Evolutionary conservation across 2,797 vertebrate genomes (phyloP), one percentile per base, ranked within the genome.

Genomic region (Huso huso): DNA sequence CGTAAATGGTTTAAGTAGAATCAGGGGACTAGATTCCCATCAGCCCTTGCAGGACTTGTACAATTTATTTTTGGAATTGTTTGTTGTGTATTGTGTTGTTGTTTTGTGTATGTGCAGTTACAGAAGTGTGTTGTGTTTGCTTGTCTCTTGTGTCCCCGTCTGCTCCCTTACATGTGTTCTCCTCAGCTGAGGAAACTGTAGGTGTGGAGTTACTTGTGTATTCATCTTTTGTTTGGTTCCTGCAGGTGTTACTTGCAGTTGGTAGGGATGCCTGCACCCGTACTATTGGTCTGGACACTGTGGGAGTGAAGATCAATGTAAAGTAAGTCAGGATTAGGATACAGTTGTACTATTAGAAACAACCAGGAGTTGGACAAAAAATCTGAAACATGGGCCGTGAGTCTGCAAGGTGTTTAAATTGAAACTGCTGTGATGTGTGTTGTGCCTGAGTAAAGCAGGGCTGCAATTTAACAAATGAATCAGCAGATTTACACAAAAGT

Each of bases 161-260:
- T 37, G 37, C 37, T 37, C 37, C 37, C 3, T 37, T 37, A 4
- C 37, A 37, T 37, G 37, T 37, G 37, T 37, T 37, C 37, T 37
- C 37, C 37, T 37, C 37, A 37, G 37, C 37, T 37, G 37, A 37
- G 37, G 37, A 37, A 37, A 37, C 37, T 37, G 37, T 37, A 37
- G 37, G 37, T 3, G 67, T 65, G 68, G 61, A 63, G 51, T 7
- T 5, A 64, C 65, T 3, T 13, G 55, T 13, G 2, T 6, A 8
- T n/a, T 12, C 10, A 48, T 12, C 49, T 23, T 6, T 10, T 23
- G 49, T 66, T 58, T 61, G 48, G 6, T 23, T 57, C 57, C 78
- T 80, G 64, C 76, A 93, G 93, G 89, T 94, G 10, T 68, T 94
- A 74, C 72, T 93, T 60, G 85, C 89, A 49, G 80, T 91, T 0